Percentiles rank a stretch among this genome's conserved stretches.
phyloP scores from a whole-genome alignment of 2,113 vertebrate species.

The Grallaria varia region DNA sequence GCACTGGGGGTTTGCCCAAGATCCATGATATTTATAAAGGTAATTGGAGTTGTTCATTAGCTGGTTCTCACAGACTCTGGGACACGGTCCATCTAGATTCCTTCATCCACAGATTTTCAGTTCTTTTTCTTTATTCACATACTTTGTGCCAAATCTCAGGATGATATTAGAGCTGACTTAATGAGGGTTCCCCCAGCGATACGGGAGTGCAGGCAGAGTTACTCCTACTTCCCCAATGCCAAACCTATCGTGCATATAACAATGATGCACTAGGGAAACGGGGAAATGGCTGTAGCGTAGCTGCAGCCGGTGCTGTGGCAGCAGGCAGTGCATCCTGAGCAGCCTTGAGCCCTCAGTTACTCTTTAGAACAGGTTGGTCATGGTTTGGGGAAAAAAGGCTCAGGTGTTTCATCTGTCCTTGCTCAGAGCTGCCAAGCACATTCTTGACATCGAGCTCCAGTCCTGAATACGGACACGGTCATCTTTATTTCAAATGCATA shows the following conservation, averaged over 20 bases:
- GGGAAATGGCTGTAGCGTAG: fast-evolving
- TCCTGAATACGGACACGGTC: background rate
- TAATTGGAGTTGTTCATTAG: conserved; percentile 42
- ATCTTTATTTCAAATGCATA: background rate
- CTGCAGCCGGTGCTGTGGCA: background rate
- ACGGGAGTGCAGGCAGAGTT: background rate
- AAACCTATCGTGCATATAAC: background rate
- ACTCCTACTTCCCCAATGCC: background rate
- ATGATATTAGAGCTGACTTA: background rate
- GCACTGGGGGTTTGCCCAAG: conserved; percentile 4
- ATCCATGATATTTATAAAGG: conserved; percentile 16
- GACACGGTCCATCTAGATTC: conserved; percentile 16
- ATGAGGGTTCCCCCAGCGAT: background rate
- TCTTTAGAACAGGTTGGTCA: background rate
- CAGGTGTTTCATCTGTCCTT: background rate
- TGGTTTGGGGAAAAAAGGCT: background rate
- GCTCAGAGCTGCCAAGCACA: background rate
- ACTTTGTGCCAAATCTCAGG: conserved; percentile 12
- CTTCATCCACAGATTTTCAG: background rate
- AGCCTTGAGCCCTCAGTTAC: background rate
- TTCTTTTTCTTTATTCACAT: conserved; percentile 8
- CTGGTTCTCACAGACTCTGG: conserved; percentile 23
- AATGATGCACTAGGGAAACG: background rate
- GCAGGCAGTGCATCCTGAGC: background rate
- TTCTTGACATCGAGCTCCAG: background rate